Evolutionary conservation across 2,797 vertebrate species (phyloP), one percentile per base, ranked within the genome.

Genomic region (Lemur catta): DNA sequence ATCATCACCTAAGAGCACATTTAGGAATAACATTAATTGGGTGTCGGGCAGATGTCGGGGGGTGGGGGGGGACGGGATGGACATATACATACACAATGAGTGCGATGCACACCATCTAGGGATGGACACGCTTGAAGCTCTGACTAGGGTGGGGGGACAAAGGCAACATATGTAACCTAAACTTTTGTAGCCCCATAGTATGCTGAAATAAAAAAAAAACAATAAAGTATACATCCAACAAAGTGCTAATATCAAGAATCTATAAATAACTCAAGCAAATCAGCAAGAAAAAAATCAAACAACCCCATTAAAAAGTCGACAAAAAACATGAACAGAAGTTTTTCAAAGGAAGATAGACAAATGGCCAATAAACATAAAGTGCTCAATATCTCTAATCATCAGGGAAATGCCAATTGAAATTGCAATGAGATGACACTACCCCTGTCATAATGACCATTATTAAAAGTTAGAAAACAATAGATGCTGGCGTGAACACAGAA

Each of bases 401-500:
- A 65, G 15, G 33, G 15, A n/a, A 65, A 18, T 65, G 63, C 33
- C 17, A 65, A n/a, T 18, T n/a, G 33, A 65, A 65, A 9, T 15
- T n/a, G 33, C 63, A 65, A 18, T 65, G 63, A n/a, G 63, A n/a
- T 65, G 18, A 17, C 9, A 65, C 63, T 65, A n/a, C 15, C 0
- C 28, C 33, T 18, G 33, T 65, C 33, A 18, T 7, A n/a, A 65
- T 65, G 63, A 65, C 63, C 63, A n/a, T 65, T 65, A 65, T 18
- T 65, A 65, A n/a, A n/a, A 65, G 15, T n/a, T 33, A 65, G n/a
- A 59, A 65, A 65, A 18, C 17, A 65, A 18, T 17, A n/a, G 33
- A 65, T n/a, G 7, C 33, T 65, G 63, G 3, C 3, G 0, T 18
- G 33, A 7, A n/a, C 7, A 7, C 3, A n/a, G 15, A 65, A 17